Percentiles rank a stretch among this genome's conserved stretches.
These are phyloP conservation scores for Mesorhabditis belari DNA, from an alignment of 2,888 invertebrate species.

Conservation along the genomic window DNA sequence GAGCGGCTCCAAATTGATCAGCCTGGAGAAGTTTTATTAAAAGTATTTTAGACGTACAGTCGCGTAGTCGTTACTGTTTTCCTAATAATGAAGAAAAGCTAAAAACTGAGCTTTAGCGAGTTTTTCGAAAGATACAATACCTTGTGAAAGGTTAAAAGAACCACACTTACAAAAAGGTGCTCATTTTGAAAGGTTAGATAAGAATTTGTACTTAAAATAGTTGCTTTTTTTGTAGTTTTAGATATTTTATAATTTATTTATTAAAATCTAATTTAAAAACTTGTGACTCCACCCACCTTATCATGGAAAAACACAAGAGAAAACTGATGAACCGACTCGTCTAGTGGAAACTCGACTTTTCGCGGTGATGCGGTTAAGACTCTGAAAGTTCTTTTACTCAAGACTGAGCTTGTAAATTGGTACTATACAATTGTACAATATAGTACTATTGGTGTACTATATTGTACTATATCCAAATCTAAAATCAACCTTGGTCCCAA, in stretches of 20 bases:
- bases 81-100: background rate
- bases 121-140: too few species aligned
- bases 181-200: too few species aligned
- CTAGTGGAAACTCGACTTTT: background rate
- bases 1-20: slow-evolving; percentile 28
- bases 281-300: background rate
- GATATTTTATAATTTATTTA: too few species aligned
- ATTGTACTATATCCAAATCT: background rate
- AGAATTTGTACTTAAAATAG: too few species aligned
- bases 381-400: background rate
- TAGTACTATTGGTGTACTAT: background rate
- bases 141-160: too few species aligned
- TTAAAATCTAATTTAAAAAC: too few species aligned
- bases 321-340: background rate
- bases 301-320: background rate
- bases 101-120: too few species aligned
- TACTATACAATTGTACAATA: too few species aligned
- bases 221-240: too few species aligned
- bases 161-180: too few species aligned
- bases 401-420: too few species aligned
- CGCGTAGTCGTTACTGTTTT: slow-evolving; percentile 7
- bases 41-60: slow-evolving; percentile 40
- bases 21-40: slow-evolving; percentile 42
- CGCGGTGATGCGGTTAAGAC: background rate
- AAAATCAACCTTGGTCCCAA: slow-evolving; percentile 19